Base-by-base conservation (phyloP, 1,140 invertebrate genomes). In the Neodiprion lecontei region DNA sequence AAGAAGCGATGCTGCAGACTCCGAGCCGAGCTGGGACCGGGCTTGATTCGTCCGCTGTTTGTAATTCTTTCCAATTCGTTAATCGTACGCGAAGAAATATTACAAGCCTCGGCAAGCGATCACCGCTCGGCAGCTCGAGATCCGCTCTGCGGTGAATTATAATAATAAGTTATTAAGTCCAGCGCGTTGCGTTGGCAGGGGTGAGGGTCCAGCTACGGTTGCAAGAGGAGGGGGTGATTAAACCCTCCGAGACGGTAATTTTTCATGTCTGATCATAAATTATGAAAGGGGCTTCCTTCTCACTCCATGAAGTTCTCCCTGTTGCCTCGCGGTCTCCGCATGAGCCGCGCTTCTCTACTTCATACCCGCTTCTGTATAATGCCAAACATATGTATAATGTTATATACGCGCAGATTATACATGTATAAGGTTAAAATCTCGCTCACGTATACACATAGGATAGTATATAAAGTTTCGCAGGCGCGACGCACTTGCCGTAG, bases 251-350 rank as follows among this genome's bases (percentile, higher is more conserved):
- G 85, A 87, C 83, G 84, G 83, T 87, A 86, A 87, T 87, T 87
- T 86, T 87, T 87, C 86, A 87, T 85, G 84, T 86, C 81, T 81
- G 86, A 87, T 86, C 86, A 86, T 88, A 88, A 88, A 87, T 88
- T 86, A 87, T 81, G 81, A 61, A 61, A 61, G 76, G 76, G 77
- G 77, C 79, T 76, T 79, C 79, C 78, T 61, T 61, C 53, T 61
- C 53, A 61, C 53, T 61, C 53, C 53, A 61, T 61, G 11, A 61
- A 61, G 53, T 61, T 61, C 53, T 61, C 53, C 11, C 53, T 4
- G 11, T 80, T 82, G 80, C 82, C 28, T 40, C 28, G 28, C 28
- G 28, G 28, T 40, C 81, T 80, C 79, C 74, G 84, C 84, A 82
- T 84, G 80, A 78, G 77, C 80, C 76, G 67, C 75, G 74, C 70